These are phyloP conservation scores for Lepisosteus osseus DNA, from an alignment of 2,113 vertebrate genomes.

Conservation along the genomic window DNA sequence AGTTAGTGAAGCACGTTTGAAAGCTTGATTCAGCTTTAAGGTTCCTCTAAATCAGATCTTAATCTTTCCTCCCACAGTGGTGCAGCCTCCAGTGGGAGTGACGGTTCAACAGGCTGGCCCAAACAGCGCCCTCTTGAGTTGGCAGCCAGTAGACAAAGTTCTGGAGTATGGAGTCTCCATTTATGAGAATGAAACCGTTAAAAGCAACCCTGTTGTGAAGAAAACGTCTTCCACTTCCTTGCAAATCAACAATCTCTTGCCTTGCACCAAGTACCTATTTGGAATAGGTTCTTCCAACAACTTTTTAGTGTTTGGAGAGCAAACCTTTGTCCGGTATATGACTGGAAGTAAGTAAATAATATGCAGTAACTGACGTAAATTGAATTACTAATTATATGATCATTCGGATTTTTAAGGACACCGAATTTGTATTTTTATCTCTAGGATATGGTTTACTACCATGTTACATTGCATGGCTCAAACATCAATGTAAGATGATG, in stretches of 20 bases:
- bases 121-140: constrained; percentile 38
- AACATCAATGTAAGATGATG: too few species aligned
- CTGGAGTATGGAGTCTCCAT: constrained; percentile 52
- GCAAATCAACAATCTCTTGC: constrained; percentile 43
- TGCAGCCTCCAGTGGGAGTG: constrained; percentile 48
- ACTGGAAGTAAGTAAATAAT: constrained; percentile 65
- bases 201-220: not conserved
- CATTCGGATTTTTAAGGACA: too few species aligned
- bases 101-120: constrained; percentile 15
- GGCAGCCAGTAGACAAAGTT: constrained; percentile 52
- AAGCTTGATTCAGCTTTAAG: too few species aligned
- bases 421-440: too few species aligned
- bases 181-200: constrained; percentile 19
- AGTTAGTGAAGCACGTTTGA: too few species aligned
- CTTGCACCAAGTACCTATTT: constrained; percentile 64
- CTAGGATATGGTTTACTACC: too few species aligned
- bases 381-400: too few species aligned
- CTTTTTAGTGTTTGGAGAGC: constrained; percentile 60
- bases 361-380: too few species aligned
- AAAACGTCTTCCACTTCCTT: constrained; percentile 38
- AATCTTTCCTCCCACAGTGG: constrained; percentile 44
- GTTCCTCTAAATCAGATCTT: too few species aligned
- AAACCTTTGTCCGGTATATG: constrained; percentile 41
- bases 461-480: too few species aligned
- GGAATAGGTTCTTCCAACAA: constrained; percentile 55